phyloP scores from a whole-genome alignment of 2,113 vertebrate species.

The Erythrolamprus reginae region DNA sequence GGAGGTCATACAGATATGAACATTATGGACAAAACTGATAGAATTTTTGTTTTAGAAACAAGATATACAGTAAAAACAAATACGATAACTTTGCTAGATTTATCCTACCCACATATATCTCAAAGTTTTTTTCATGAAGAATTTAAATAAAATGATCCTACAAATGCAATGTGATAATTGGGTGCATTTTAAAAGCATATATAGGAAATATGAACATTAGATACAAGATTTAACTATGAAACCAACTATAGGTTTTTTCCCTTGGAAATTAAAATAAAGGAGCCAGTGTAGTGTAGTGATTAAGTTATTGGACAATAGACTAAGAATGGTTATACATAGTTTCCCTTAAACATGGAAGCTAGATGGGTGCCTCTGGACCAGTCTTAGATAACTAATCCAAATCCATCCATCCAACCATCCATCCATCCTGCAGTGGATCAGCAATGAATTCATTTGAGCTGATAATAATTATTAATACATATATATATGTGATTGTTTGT shows the following conservation, averaged over 20 bases:
- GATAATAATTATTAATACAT: not conserved
- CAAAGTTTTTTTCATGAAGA: not conserved
- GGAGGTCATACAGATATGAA: not conserved
- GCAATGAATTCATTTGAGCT: not conserved
- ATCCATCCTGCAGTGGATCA: not conserved
- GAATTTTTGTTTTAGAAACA: constrained; percentile 6
- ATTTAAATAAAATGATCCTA: not conserved
- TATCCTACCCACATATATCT: not conserved
- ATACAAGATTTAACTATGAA: not conserved
- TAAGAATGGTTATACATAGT: not conserved
- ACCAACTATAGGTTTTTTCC: not conserved
- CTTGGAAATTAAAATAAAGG: not conserved
- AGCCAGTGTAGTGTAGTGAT: not conserved
- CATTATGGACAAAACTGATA: not conserved
- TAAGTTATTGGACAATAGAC: not conserved
- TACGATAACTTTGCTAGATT: not conserved
- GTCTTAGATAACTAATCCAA: not conserved
- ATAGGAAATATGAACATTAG: not conserved
- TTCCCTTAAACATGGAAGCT: not conserved
- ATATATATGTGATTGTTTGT: not conserved
- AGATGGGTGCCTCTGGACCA: not conserved
- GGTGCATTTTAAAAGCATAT: not conserved
- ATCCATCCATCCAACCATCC: not conserved
- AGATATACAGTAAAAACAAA: not conserved
- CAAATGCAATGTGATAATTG: not conserved